Evolutionary conservation across 2,797 vertebrate species (phyloP), one percentile per base, ranked within the genome.

Genomic region (Enteromius argenteus): DNA sequence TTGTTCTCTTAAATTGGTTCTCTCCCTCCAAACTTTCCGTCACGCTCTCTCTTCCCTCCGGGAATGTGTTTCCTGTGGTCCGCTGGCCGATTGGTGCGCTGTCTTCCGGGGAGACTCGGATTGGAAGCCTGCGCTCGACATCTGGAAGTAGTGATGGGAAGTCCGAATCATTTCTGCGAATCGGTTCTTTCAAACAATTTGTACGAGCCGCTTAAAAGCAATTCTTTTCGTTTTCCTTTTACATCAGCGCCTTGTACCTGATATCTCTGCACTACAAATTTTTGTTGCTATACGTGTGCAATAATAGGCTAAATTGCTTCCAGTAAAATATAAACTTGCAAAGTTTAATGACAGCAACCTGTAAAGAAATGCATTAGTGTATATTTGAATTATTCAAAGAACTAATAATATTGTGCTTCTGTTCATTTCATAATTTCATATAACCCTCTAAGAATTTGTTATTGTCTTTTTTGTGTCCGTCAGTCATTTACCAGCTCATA

Each of bases 21-120:
- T 71, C 17, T 46, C 30, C 72, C 4, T 64, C 67, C 14, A 79
- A 80, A 80, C 83, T 80, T 42, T 80, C 21, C 8, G 42, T 71
- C 74, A 44, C 67, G 44, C 44, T n/a, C 79, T n/a, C 42, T 62
- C 51, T 78, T n/a, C 37, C 62, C 66, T 46, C 60, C 60, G 58
- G 69, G 83, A 51, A 72, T 83, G 51, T 79, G 75, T 87, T 89
- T 89, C 87, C 88, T 87, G 87, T 84, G 76, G 56, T 82, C 85
- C 80, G 85, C 17, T 74, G 68, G 9, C 80, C 83, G 80, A 88
- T 88, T 84, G 88, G 90, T 88, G 84, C 86, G 90, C 91, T 92
- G 88, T 89, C 92, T 95, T 94, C 94, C 94, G 93, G 93, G 90
- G 90, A 92, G 91, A 88, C 89, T 89, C 90, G 81, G 79, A 80